Conservation (phyloP, 2,797 vertebrate genomes). For the Molossus alvarezi region DNA sequence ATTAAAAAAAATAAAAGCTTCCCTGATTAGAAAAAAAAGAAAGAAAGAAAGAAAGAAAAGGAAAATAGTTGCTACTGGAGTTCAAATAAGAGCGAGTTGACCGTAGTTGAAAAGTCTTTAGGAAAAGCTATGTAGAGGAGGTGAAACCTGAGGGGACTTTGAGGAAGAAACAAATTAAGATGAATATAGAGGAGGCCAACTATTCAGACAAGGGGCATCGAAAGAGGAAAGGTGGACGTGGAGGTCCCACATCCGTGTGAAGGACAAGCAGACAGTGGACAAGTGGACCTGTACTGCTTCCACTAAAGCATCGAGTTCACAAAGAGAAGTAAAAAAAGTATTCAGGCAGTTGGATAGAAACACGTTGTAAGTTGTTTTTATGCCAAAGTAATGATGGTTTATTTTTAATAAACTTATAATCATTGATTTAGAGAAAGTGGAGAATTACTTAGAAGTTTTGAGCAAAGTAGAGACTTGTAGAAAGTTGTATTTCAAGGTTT, state of each 20-base stretch:
- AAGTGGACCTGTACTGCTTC: background rate
- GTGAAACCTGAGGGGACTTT: slow-evolving; percentile 4
- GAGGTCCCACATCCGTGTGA: background rate
- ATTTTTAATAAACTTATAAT: slow-evolving; percentile 44
- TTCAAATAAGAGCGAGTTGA: slow-evolving; percentile 30
- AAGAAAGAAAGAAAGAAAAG: no score
- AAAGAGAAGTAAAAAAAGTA: background rate
- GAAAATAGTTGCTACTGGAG: slow-evolving; percentile 1
- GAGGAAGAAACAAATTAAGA: background rate
- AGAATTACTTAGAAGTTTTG: slow-evolving; percentile 38
- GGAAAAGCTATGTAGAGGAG: background rate
- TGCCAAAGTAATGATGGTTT: slow-evolving; percentile 31
- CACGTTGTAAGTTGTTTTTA: background rate
- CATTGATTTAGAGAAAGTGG: background rate
- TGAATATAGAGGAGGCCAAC: background rate
- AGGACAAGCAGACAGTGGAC: background rate
- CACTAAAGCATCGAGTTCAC: background rate
- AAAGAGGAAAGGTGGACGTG: background rate
- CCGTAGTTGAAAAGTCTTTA: background rate
- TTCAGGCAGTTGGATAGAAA: background rate
- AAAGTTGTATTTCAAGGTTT: slow-evolving; percentile 31
- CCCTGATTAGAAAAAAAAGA: no score
- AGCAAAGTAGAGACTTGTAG: background rate
- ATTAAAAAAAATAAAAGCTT: no score
- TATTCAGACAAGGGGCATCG: background rate